These are phyloP conservation scores for Hyla sarda DNA, from an alignment of 2,113 vertebrate species.

Conservation along the genomic window DNA sequence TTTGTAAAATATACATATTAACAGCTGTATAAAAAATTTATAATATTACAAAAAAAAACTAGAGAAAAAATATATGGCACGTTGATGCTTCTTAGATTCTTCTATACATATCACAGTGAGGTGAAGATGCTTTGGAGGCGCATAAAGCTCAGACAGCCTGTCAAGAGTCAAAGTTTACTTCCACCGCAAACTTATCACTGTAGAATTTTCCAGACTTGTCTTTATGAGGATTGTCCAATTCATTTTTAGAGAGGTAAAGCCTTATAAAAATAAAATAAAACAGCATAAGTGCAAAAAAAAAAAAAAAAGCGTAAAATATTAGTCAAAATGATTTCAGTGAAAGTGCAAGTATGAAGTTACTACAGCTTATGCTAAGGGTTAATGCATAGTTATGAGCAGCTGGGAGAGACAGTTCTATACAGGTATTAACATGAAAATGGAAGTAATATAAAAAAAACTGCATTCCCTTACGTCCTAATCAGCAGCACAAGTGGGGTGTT, in stretches of 20 bases:
- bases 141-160: not conserved
- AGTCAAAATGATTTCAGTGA: not conserved
- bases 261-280: constrained; percentile 70
- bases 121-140: not conserved
- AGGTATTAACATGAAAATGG: too few relatives aligned
- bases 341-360: too few relatives aligned
- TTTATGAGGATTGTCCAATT: constrained; percentile 95
- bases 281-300: not conserved
- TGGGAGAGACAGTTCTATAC: too few relatives aligned
- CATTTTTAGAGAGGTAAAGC: constrained; percentile 84
- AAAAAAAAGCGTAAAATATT: not conserved
- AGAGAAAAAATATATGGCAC: constrained; percentile 40
- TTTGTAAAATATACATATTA: constrained; percentile 33
- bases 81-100: not conserved
- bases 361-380: too few relatives aligned
- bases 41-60: constrained; percentile 4
- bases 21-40: constrained; percentile 42
- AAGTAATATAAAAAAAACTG: too few relatives aligned
- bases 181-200: constrained; percentile 85
- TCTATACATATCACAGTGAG: constrained; percentile 22
- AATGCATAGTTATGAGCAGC: too few relatives aligned
- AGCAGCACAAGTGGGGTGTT: too few relatives aligned
- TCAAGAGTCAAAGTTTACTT: constrained; percentile 77
- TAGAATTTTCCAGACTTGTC: constrained; percentile 88
- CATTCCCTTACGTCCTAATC: too few relatives aligned